Conservation (phyloP, 2,113 vertebrate genomes). For the Anoura caudifer region DNA sequence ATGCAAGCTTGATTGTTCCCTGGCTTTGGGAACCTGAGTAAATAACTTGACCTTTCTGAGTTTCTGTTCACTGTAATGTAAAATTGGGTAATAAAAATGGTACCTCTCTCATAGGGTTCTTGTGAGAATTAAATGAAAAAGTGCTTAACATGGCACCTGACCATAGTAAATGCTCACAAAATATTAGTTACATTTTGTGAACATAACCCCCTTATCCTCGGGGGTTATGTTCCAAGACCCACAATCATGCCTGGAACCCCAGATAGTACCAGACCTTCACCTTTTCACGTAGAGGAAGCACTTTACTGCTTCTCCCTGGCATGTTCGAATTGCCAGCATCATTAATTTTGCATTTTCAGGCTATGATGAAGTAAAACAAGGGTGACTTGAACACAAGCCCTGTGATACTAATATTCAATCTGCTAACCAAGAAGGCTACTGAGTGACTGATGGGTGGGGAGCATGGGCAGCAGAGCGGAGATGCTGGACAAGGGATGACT, state of each 20-base stretch:
- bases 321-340: neutral
- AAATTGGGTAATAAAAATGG: neutral
- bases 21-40: neutral
- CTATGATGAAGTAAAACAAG: neutral
- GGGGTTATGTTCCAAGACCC: neutral
- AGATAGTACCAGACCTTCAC: too few species aligned
- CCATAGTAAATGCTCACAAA: neutral
- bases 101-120: neutral
- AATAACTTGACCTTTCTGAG: slow-evolving; percentile 1
- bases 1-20: neutral
- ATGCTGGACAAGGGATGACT: neutral
- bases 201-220: neutral
- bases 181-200: neutral
- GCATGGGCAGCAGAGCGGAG: neutral
- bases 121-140: neutral
- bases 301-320: neutral
- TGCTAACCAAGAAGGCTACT: neutral
- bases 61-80: neutral
- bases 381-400: neutral
- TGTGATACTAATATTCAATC: neutral
- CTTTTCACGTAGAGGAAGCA: neutral
- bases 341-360: too few species aligned
- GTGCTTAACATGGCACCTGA: neutral
- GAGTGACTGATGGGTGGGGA: neutral
- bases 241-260: neutral